Evolutionary conservation across 2,888 invertebrate species (phyloP), one percentile per base, ranked within the genome.

Genomic region (Steromphala cineraria): DNA sequence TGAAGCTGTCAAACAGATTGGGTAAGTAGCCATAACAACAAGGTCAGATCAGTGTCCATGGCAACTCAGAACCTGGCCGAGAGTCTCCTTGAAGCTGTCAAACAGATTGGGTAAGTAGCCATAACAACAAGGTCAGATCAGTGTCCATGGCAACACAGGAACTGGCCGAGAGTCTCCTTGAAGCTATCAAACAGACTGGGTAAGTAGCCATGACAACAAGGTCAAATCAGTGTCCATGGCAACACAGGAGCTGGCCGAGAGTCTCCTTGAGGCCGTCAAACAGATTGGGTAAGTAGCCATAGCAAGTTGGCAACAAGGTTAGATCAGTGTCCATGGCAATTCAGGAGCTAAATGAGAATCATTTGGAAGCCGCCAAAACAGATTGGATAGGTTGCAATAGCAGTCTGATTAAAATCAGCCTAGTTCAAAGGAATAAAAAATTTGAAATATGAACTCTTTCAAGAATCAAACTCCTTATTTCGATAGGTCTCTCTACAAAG

Each of bases 141-240:
- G 46, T 46, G 1, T 46, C 10, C 10, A 46, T 46, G 92, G 89
- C 89, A 78, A 88, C 87, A 24, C 80, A 85, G 31, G 87, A 89
- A 4, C 83, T 92, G 36, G 87, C 91, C 2, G 80, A 87, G 90
- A 87, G 90, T 10, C 67, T 92, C 31, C 82, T 92, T 56, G 92
- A 91, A 83, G 91, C 91, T 31, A 84, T 90, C 62, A 90, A 91
- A 76, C 91, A 92, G 80, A 86, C 89, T 36, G 90, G 91, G 91
- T 91, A 85, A 80, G 85, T 74, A 56, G 4, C 56, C 56, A 56
- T 19, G 13, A 19, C 36, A 36, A 36, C 2, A 24, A 24, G 19
- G 19, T 56, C 19, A 7, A 15, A 56, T 19, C 21, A n/a, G 46
- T 46, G 19, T 56, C 24, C 4, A 21, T 56, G 19, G 56, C 19